These are phyloP conservation scores for Gallinago jamesoni DNA, from an alignment of 2,113 vertebrate species.

Conservation along the genomic window DNA sequence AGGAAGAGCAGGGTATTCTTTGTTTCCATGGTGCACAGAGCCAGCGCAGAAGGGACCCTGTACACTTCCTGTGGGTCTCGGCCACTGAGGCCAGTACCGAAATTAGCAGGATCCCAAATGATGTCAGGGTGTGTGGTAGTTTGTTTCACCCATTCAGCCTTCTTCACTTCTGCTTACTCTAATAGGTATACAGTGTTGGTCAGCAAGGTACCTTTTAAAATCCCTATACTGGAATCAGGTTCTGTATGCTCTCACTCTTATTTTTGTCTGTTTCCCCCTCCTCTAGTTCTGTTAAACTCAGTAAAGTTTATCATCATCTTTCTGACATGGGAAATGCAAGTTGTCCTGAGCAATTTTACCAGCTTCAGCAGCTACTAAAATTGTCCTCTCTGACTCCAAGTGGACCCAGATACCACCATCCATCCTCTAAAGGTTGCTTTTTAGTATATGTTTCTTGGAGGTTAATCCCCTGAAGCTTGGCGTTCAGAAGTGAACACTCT, in stretches of 20 bases:
- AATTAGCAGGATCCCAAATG: neutral
- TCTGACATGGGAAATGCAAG: neutral
- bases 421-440: neutral
- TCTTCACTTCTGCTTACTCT: neutral
- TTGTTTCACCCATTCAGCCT: neutral
- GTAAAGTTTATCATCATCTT: neutral
- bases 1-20: neutral
- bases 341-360: neutral
- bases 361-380: neutral
- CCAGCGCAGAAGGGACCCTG: neutral
- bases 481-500: neutral
- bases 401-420: neutral
- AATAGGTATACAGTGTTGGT: neutral
- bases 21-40: neutral
- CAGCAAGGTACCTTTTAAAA: neutral
- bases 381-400: neutral
- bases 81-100: neutral
- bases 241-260: neutral
- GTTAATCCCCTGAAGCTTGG: neutral
- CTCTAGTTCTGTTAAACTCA: neutral
- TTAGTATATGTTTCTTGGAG: neutral
- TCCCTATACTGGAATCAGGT: neutral
- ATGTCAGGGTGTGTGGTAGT: neutral
- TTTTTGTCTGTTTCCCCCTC: neutral
- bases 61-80: accelerated